phyloP scores from a whole-genome alignment of 2,888 invertebrate genomes.

The Muscina levida region DNA sequence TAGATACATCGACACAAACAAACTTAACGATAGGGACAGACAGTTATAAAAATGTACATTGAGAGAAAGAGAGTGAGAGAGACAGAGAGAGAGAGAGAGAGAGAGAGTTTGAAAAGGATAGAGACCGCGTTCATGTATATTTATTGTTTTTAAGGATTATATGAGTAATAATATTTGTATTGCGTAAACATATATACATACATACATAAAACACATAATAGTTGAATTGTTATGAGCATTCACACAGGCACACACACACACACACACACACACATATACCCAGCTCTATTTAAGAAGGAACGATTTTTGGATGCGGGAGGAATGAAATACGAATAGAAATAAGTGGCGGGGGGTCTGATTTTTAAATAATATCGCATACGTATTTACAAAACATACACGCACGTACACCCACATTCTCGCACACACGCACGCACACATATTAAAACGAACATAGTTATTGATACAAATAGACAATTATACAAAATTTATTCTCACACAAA shows the following conservation, averaged over 20 bases:
- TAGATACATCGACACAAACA: no score
- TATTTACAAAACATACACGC: neutral
- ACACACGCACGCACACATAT: slow-evolving; percentile 34
- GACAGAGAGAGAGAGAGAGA: neutral
- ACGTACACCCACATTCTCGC: slow-evolving; percentile 13
- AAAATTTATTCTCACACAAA: slow-evolving; percentile 30
- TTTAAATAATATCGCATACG: neutral
- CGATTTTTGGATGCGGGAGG: slow-evolving; percentile 9
- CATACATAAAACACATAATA: slow-evolving; percentile 23
- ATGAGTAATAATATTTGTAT: slow-evolving; percentile 26
- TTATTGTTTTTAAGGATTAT: slow-evolving; percentile 32
- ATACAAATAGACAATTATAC: slow-evolving; percentile 33
- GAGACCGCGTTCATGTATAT: slow-evolving; percentile 46
- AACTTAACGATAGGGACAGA: no score
- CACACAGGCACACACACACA: slow-evolving; percentile 52
- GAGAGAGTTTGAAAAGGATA: slow-evolving; percentile 1
- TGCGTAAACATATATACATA: slow-evolving; percentile 49
- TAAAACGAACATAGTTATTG: slow-evolving; percentile 2
- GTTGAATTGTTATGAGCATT: neutral
- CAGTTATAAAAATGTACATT: neutral
- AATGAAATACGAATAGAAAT: slow-evolving; percentile 19
- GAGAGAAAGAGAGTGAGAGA: neutral
- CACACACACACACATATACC: slow-evolving; percentile 16
- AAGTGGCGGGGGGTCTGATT: neutral
- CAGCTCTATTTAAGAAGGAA: neutral